Conservation (phyloP, 2,113 vertebrate species). For the Anser cygnoides region DNA sequence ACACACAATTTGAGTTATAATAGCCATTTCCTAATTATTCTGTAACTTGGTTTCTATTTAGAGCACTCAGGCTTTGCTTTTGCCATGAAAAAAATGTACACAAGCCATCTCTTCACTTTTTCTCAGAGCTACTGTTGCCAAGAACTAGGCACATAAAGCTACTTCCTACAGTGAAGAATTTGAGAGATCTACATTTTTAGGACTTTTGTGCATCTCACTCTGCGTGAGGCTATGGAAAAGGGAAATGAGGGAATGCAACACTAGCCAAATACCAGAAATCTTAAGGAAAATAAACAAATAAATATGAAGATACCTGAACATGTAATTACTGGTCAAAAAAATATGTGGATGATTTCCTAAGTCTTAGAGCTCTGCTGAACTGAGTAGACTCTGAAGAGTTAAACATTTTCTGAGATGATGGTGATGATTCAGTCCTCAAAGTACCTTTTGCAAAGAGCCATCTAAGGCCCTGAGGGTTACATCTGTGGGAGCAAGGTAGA, state of each 20-base stretch:
- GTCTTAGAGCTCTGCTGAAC: background rate
- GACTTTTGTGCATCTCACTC: background rate
- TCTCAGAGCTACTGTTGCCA: background rate
- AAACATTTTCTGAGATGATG: background rate
- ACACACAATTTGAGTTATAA: background rate
- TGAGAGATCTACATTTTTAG: background rate
- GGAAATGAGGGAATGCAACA: background rate
- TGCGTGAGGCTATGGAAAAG: background rate
- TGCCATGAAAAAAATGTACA: background rate
- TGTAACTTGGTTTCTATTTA: conserved; percentile 1
- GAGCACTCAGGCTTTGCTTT: background rate
- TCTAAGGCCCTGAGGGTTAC: background rate
- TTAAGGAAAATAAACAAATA: background rate
- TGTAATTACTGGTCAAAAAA: background rate
- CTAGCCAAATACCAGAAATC: background rate
- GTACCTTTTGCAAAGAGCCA: background rate
- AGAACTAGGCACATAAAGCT: background rate
- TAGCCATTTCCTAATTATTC: conserved; percentile 19
- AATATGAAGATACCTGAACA: background rate
- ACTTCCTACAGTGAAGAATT: background rate
- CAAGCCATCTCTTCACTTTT: background rate
- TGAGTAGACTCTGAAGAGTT: background rate
- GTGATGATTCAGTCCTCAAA: background rate
- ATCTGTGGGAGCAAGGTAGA: background rate
- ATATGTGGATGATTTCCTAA: background rate